phyloP scores from a whole-genome alignment of 2,797 vertebrate genomes.

The Fratercula arctica region DNA sequence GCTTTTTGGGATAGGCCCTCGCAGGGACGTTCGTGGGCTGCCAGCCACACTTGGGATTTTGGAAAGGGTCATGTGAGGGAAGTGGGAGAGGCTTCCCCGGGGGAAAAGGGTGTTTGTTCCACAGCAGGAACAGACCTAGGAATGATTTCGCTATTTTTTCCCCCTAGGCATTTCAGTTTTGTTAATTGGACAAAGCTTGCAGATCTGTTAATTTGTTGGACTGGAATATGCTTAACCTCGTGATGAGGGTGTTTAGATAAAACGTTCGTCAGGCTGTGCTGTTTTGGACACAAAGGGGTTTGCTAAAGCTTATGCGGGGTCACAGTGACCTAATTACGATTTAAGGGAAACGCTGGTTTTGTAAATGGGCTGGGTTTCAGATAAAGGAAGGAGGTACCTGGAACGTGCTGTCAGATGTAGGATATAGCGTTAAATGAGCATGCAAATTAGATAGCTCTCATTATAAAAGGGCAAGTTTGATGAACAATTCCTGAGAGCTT shows the following conservation, averaged over 20 bases:
- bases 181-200: background rate
- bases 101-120: background rate
- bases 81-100: background rate
- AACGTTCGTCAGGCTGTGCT: background rate
- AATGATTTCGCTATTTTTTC: background rate
- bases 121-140: background rate
- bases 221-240: conserved; percentile 17
- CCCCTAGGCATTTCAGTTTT: background rate
- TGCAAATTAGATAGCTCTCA: conserved; percentile 56
- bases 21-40: background rate
- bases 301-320: conserved; percentile 26
- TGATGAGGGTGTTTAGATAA: conserved; percentile 36
- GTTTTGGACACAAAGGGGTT: conserved; percentile 1
- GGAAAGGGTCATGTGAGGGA: background rate
- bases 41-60: background rate
- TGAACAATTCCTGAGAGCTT: conserved; percentile 51
- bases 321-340: conserved; percentile 11
- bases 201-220: background rate
- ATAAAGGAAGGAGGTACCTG: background rate
- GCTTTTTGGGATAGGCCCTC: background rate
- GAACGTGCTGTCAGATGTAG: background rate
- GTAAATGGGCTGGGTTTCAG: background rate
- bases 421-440: background rate
- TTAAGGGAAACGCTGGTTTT: background rate
- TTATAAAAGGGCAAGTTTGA: conserved; percentile 57